phyloP scores from a whole-genome alignment of 2,113 vertebrate species.

The Fulica atra region DNA sequence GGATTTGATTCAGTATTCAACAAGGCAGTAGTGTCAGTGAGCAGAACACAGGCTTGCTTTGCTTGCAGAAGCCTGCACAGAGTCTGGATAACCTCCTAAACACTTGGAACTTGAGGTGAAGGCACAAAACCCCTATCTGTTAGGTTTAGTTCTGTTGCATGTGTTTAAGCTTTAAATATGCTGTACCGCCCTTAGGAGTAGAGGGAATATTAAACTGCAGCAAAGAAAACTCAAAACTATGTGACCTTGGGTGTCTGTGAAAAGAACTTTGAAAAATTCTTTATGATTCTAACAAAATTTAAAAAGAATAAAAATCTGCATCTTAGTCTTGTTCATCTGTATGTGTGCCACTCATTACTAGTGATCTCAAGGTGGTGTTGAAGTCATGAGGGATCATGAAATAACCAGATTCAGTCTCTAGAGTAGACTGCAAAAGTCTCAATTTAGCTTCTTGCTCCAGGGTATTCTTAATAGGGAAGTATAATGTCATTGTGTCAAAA shows the following conservation, averaged over 20 bases:
- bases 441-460: neutral
- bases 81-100: neutral
- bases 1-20: neutral
- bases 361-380: neutral
- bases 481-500: neutral
- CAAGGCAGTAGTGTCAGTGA: neutral
- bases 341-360: neutral
- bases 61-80: neutral
- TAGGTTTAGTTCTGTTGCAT: neutral
- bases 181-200: neutral
- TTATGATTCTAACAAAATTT: neutral
- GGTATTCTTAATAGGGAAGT: neutral
- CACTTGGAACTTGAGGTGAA: neutral
- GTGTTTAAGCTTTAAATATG: neutral
- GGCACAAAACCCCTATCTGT: neutral
- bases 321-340: neutral
- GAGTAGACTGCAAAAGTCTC: neutral
- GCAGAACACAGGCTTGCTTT: neutral
- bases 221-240: neutral
- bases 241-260: neutral
- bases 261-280: neutral
- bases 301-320: neutral
- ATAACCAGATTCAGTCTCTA: neutral
- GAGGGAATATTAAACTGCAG: neutral
- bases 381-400: neutral